phyloP scores from a whole-genome alignment of 2,113 vertebrate species.

The Eira barbara region DNA sequence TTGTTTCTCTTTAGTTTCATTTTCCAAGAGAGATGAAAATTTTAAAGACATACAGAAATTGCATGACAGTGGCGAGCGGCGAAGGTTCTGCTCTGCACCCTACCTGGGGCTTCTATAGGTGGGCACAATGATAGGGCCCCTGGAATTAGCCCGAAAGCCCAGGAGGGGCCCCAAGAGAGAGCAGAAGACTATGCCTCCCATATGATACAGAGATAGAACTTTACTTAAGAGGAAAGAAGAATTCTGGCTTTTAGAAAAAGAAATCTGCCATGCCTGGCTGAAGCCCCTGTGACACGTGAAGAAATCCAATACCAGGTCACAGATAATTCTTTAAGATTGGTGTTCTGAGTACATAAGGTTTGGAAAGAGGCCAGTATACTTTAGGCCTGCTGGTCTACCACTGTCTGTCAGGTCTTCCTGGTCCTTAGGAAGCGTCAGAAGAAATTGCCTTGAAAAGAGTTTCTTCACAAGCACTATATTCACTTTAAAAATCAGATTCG shows the following conservation, averaged over 20 bases:
- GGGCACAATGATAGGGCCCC: fast-evolving
- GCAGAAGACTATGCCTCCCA: background rate
- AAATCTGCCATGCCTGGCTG: background rate
- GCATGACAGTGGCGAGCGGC: too few species aligned
- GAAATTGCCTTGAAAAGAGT: background rate
- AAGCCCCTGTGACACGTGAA: background rate
- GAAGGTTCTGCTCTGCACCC: background rate
- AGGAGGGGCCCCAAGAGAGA: background rate
- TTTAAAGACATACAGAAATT: background rate
- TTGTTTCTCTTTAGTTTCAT: background rate
- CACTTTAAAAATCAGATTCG: background rate
- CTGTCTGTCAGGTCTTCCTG: background rate
- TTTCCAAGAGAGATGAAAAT: background rate
- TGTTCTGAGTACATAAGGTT: background rate
- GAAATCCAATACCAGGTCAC: background rate
- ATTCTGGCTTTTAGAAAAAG: background rate
- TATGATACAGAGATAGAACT: background rate
- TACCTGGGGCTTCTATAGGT: background rate
- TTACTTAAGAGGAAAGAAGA: background rate
- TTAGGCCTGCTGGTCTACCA: background rate
- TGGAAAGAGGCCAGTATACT: background rate
- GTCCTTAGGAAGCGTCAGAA: background rate
- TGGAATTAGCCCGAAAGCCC: background rate
- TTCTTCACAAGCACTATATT: background rate
- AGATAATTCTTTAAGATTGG: background rate